Base-by-base conservation (phyloP, 2,113 vertebrate genomes). In the Protomyctophum bolini region DNA sequence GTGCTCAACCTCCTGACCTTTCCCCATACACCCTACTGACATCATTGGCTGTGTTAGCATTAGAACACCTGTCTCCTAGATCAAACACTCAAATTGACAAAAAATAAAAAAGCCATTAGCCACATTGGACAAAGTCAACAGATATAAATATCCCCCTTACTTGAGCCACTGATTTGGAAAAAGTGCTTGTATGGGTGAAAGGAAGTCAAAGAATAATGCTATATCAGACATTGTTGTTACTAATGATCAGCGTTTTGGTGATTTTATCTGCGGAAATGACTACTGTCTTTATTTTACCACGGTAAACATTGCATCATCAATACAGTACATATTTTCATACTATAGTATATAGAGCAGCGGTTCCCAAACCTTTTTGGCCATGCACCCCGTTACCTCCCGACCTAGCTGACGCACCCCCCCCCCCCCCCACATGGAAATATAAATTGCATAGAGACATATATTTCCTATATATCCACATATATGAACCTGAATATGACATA, bases 1-100 rank as follows among this genome's bases (percentile, higher is more conserved):
- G 83, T 41, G 58, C 73, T 46, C 66, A 70, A 83, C 83, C 81
- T 87, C 83, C 84, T 81, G 84, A 81, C 58, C 33, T 46, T n/a
- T 41, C 28, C 10, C n/a, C 41, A 33, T 28, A 54, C 14, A 4
- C 15, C 52, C 66, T 78, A 61, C 2, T 75, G 75, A 11, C 14
- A 59, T 65, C 64, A 57, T 58, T 55, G 12, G 49, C 15, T 11
- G 50, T 70, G 65, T 76, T 68, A 66, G 66, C 70, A 59, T n/a
- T n/a, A n/a, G n/a, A n/a, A n/a, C 77, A 77, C 64, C 58, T 61
- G 50, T 64, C 12, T 11, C 11, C 21, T 9, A 54, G 63, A 52
- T 57, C 66, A 77, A 78, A 75, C 56, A 70, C 6, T 11, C 10
- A 1, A 63, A 50, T 21, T 21, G 12, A 4, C 12, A 15, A 14